Conservation (phyloP, 1,140 invertebrate genomes). For the Muscidifurax raptorellus region DNA sequence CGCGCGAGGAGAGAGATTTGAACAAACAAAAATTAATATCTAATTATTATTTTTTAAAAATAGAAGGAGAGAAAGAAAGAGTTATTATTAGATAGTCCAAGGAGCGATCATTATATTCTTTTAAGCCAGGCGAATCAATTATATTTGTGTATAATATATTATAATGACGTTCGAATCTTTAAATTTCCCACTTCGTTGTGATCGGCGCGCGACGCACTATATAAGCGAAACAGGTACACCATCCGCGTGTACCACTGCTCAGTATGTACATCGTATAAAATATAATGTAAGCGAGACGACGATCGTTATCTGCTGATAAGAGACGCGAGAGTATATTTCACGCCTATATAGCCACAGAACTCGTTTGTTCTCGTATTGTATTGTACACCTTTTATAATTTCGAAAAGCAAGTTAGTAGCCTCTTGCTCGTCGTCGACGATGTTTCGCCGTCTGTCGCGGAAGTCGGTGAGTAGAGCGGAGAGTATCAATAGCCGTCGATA, state of each 20-base stretch:
- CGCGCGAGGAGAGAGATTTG: background rate
- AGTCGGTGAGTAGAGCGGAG: slow-evolving; percentile 58
- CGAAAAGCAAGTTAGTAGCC: background rate
- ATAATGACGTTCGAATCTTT: slow-evolving; percentile 6
- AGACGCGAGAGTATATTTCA: background rate
- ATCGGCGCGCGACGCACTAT: too few relatives aligned
- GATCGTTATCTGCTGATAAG: slow-evolving; percentile 9
- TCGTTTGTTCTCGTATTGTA: background rate
- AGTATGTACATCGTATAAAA: background rate
- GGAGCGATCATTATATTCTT: too few relatives aligned
- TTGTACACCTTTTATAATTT: background rate
- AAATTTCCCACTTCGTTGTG: too few relatives aligned
- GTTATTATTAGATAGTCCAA: too few relatives aligned
- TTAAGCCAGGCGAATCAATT: slow-evolving; percentile 9
- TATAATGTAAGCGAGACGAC: background rate
- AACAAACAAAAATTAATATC: too few relatives aligned
- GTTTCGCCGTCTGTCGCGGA: slow-evolving; percentile 60
- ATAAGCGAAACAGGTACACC: too few relatives aligned
- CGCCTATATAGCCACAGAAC: background rate
- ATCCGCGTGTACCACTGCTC: too few relatives aligned
- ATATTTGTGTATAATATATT: background rate
- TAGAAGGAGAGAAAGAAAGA: too few relatives aligned
- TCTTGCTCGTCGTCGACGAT: slow-evolving; percentile 46
- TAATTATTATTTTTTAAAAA: too few relatives aligned
- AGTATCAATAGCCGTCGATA: background rate